Evolutionary conservation across 2,797 vertebrate genomes (phyloP), one percentile per base, ranked within the genome.

Genomic region (Pipistrellus kuhlii): DNA sequence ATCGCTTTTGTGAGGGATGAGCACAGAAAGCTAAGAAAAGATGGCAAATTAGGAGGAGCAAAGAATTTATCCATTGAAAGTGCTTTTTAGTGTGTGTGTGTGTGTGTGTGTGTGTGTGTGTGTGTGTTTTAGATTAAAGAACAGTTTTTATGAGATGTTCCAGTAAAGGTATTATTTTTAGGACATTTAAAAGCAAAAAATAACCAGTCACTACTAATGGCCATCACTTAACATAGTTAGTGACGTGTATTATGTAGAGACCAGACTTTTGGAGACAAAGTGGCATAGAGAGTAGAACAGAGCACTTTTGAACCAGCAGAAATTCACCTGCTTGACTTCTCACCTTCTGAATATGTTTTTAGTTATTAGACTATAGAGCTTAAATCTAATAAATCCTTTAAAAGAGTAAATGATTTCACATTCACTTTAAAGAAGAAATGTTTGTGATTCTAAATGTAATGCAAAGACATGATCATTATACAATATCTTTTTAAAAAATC

Each of bases 161-260:
- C n/a, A 89, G 84, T 73, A 89, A 88, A 95, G 62, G 77, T 85
- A 68, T 51, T 88, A 91, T 35, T 87, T 95, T 88, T 71, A 92
- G 93, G 59, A 77, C 13, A 96, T 48, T 94, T 89, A 91, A 92
- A 90, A 91, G 69, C 44, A 59, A 89, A 87, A 48, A 87, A 55
- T 84, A 82, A 82, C 82, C 88, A 83, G 5, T 64, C 93, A 90
- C 64, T 38, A 83, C 55, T 80, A 93, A 85, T 85, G 92, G 38
- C 2, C 27, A 93, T 73, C 30, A 85, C 51, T 77, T 73, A 64
- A 81, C 85, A 95, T 92, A 96, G 92, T 86, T 92, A 96, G 92
- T 86, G 85, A 48, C 25, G 66, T 59, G 13, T 6, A 76, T 41
- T 64, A 41, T 17, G 44, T 32, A 17, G 73, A 78, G 48, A 78